Evolutionary conservation across 2,888 invertebrate species (phyloP).

Genomic region (Cataglyphis altisquamis): DNA sequence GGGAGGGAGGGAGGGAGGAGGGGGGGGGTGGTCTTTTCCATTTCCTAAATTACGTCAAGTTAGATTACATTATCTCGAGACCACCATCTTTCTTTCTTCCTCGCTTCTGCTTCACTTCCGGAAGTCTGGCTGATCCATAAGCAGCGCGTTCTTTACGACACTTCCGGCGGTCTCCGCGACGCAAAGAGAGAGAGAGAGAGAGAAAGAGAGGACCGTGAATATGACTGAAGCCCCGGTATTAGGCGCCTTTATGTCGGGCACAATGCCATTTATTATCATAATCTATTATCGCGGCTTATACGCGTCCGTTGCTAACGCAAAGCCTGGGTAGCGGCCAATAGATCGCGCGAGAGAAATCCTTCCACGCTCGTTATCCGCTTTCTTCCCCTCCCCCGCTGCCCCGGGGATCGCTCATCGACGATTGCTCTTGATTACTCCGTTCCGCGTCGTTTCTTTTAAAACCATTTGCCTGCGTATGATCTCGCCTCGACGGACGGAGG

Average conservation of each 20-base stretch:
- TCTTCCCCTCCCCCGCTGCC: neutral
- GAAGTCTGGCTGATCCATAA: constrained; percentile 65
- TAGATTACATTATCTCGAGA: neutral
- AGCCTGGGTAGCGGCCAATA: constrained; percentile 57
- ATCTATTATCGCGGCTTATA: constrained; percentile 82
- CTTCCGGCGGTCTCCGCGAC: constrained; percentile 56
- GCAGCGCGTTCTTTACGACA: constrained; percentile 68
- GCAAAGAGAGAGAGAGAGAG: constrained; percentile 1
- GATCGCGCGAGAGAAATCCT: constrained; percentile 54
- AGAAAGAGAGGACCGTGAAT: constrained; percentile 65
- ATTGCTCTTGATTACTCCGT: constrained; percentile 58
- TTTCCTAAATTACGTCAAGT: constrained; percentile 21
- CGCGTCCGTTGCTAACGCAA: constrained; percentile 65
- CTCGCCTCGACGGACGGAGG: neutral
- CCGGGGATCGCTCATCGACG: constrained; percentile 38
- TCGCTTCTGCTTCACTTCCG: neutral
- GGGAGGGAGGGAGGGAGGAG: too few relatives aligned
- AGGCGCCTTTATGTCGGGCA: constrained; percentile 79
- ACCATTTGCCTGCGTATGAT: neutral
- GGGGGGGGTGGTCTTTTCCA: neutral
- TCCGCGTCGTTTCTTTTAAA: constrained; percentile 22
- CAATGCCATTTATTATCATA: constrained; percentile 84
- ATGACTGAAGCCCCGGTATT: constrained; percentile 70
- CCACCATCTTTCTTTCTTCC: neutral
- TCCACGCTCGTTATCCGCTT: constrained; percentile 66